Evolutionary conservation across 2,888 invertebrate species (phyloP).

Genomic region (Exocentrus adspersus): DNA sequence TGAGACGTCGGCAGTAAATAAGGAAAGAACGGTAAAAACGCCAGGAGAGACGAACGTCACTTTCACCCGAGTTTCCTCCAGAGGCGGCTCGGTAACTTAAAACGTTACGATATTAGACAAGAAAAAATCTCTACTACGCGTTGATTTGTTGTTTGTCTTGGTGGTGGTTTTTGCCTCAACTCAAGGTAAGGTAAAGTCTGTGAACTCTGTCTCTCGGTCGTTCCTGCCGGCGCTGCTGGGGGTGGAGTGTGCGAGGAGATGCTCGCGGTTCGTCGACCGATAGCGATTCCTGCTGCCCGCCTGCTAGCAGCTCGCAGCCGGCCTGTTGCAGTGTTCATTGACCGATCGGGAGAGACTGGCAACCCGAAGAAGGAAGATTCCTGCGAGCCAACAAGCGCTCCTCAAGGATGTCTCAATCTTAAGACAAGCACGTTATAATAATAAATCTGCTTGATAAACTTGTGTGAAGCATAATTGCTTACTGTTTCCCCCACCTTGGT

Average conservation of each 20-base stretch:
- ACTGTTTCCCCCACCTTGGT: too few species aligned
- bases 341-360: not conserved
- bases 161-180: too few species aligned
- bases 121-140: too few species aligned
- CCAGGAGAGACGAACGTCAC: conserved; percentile 11
- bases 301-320: not conserved
- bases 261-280: conserved; percentile 19
- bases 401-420: too few species aligned
- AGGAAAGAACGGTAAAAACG: conserved; percentile 1
- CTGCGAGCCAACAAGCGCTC: not conserved
- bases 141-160: too few species aligned
- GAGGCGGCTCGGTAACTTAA: not conserved
- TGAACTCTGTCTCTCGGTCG: too few species aligned
- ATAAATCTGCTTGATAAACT: too few species aligned
- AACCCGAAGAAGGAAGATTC: not conserved
- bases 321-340: not conserved
- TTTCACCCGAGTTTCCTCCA: conserved; percentile 10
- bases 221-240: conserved; percentile 10
- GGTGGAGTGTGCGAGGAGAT: conserved; percentile 12
- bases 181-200: too few species aligned
- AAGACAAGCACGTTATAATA: too few species aligned
- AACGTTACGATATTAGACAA: too few species aligned
- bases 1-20: conserved; percentile 8
- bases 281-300: conserved; percentile 12
- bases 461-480: too few species aligned